Conservation (phyloP, 2,113 vertebrate genomes). For the Alosa alosa region DNA sequence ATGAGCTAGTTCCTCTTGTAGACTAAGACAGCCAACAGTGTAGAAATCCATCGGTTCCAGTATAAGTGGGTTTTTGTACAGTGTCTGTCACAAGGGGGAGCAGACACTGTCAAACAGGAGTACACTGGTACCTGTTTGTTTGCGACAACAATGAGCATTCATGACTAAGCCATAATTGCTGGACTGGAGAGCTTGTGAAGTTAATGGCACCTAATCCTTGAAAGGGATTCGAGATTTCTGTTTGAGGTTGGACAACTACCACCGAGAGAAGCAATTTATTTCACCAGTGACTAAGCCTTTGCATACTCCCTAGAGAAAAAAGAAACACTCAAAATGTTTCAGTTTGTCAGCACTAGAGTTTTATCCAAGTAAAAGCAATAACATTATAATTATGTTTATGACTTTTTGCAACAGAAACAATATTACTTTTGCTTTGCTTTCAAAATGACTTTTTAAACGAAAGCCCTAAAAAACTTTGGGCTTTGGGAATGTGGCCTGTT, state of each 20-base stretch:
- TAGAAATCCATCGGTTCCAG: not conserved
- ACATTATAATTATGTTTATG: not conserved
- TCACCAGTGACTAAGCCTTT: not conserved
- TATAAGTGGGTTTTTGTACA: not conserved
- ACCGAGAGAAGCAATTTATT: not conserved
- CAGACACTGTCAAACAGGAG: not conserved
- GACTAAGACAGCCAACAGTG: not conserved
- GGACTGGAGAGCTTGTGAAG: not conserved
- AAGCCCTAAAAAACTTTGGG: not conserved
- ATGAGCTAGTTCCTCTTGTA: not conserved
- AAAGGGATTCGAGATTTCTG: not conserved
- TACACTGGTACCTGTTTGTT: not conserved
- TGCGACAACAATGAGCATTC: not conserved
- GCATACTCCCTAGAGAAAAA: not conserved
- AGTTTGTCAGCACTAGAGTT: not conserved
- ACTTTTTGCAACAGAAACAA: not conserved
- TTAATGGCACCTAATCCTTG: not conserved
- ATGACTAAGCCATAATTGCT: not conserved
- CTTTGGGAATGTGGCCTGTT: not conserved
- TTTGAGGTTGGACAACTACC: not conserved
- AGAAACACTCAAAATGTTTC: not conserved
- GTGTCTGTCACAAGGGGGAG: not conserved
- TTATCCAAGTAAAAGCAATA: not conserved
- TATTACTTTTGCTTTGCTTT: not conserved
- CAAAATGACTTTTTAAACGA: not conserved